Conservation (phyloP, 53 echinoderm and acorn worm species). For the Holothuria scabra region DNA sequence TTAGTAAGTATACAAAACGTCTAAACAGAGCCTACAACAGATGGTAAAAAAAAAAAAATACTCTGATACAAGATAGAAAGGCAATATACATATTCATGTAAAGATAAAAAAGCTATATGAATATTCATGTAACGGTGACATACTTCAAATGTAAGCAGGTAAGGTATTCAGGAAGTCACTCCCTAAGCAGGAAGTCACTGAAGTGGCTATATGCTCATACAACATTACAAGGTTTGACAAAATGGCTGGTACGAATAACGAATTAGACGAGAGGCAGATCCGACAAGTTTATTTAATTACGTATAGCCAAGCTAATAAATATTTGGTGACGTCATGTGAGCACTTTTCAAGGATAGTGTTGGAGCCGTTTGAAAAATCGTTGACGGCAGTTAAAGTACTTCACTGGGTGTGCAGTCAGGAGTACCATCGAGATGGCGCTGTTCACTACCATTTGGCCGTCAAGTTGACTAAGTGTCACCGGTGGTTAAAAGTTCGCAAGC, state of each 20-base stretch:
- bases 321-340: conserved; percentile 10
- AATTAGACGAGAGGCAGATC: conserved; percentile 13
- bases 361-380: conserved; percentile 6
- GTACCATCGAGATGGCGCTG: not conserved
- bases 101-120: too few relatives aligned
- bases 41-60: too few relatives aligned
- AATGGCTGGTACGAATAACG: conserved; percentile 11
- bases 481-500: conserved; percentile 3
- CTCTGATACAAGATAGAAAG: too few relatives aligned
- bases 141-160: too few relatives aligned
- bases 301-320: conserved; percentile 17
- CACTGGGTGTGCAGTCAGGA: not conserved
- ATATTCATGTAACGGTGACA: too few relatives aligned
- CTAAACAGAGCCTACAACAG: too few relatives aligned
- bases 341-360: not conserved
- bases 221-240: not conserved
- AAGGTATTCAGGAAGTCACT: too few relatives aligned
- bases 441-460: not conserved
- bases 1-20: too few relatives aligned
- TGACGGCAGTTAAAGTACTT: not conserved
- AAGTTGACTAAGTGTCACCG: conserved; percentile 15
- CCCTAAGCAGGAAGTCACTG: too few relatives aligned
- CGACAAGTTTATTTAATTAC: conserved; percentile 32
- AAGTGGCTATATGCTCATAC: not conserved
- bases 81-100: too few relatives aligned